phyloP scores from a whole-genome alignment of 1,140 invertebrate species.

The Drosophila busckii region DNA sequence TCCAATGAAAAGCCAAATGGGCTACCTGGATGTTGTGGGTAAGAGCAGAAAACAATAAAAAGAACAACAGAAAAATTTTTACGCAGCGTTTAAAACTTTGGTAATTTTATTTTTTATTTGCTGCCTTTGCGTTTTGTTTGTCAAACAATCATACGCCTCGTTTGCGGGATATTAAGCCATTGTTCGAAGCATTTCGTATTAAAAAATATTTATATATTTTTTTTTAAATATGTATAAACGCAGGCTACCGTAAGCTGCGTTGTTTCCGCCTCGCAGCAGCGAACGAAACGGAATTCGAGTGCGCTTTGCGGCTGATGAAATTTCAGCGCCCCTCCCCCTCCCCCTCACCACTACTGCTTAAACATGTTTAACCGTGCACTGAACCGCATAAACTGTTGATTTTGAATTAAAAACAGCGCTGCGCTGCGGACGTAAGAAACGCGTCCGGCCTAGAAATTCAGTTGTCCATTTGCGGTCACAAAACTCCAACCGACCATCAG shows the following conservation, averaged over 20 bases:
- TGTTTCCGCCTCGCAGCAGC: constrained; percentile 28
- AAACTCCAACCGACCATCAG: background rate
- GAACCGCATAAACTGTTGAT: constrained; percentile 74
- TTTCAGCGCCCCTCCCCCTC: constrained; percentile 3
- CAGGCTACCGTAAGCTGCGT: no score
- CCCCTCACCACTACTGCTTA: constrained; percentile 35
- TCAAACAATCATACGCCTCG: constrained; percentile 68
- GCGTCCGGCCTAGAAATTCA: constrained; percentile 34
- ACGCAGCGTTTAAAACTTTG: background rate
- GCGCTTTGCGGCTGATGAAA: constrained; percentile 27
- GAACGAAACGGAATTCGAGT: constrained; percentile 16
- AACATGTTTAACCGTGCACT: constrained; percentile 74
- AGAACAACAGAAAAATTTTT: constrained; percentile 2
- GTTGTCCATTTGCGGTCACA: constrained; percentile 60
- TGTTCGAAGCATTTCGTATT: constrained; percentile 39
- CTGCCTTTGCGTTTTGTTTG: constrained; percentile 49
- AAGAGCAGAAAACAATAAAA: constrained; percentile 71
- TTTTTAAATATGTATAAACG: no score
- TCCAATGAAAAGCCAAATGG: constrained; percentile 92
- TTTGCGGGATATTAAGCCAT: constrained; percentile 37
- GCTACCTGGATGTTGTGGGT: constrained; percentile 93
- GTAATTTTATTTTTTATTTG: constrained; percentile 2
- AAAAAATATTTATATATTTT: background rate
- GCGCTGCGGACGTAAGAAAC: constrained; percentile 47
- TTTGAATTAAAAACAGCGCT: constrained; percentile 64